Evolutionary conservation across 2,797 vertebrate genomes (phyloP).

Genomic region (Brachyalestes nurse): DNA sequence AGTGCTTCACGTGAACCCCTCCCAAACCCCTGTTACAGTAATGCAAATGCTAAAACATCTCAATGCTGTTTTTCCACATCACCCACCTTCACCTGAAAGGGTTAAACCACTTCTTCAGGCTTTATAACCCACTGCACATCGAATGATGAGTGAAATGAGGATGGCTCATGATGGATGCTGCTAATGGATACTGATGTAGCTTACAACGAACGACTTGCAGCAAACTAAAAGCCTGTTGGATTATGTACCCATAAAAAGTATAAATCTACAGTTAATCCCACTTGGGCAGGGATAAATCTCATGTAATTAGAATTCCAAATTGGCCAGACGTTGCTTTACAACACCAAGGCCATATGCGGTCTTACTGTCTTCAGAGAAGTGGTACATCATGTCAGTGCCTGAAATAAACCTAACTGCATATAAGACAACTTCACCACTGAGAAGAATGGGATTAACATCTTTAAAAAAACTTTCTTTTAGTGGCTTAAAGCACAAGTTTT

Average conservation of each 20-base stretch:
- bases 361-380: not conserved
- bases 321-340: not conserved
- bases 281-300: not conserved
- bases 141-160: not conserved
- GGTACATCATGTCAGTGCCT: not conserved
- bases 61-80: too few relatives aligned
- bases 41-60: too few relatives aligned
- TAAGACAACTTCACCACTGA: not conserved
- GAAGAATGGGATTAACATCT: not conserved
- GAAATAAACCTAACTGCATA: not conserved
- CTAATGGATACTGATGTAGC: not conserved
- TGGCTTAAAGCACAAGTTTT: not conserved
- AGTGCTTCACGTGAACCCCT: too few relatives aligned
- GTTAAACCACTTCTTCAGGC: too few relatives aligned
- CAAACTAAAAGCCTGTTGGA: not conserved
- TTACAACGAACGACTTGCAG: not conserved
- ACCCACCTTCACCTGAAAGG: too few relatives aligned
- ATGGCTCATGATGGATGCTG: not conserved
- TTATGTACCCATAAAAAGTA: constrained; percentile 1
- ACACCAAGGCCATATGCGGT: not conserved
- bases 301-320: not conserved
- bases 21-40: too few relatives aligned
- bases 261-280: constrained; percentile 1
- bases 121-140: too few relatives aligned
- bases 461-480: not conserved